These are phyloP conservation scores for Ips typographus DNA, from an alignment of 1,140 invertebrate genomes.

Conservation along the genomic window DNA sequence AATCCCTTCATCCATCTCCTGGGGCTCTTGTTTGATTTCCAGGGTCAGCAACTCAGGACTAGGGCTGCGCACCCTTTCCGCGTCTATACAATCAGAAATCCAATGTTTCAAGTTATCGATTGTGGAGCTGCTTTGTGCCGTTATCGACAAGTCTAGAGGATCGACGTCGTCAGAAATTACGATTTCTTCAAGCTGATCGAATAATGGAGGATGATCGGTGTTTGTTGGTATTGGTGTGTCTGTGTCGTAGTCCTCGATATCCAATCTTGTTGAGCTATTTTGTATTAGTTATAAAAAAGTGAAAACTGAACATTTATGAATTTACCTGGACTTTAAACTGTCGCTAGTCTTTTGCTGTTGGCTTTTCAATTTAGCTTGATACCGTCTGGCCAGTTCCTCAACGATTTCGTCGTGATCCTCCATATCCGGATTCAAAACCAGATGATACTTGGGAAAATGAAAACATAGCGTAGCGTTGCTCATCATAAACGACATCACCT, in stretches of 20 bases:
- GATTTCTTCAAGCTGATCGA: neutral
- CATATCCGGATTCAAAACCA: slow-evolving; percentile 60
- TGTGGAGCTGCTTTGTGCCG: slow-evolving; percentile 10
- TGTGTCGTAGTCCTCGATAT: too few species aligned
- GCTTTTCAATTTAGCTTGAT: slow-evolving; percentile 37
- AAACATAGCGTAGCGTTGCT: slow-evolving; percentile 50
- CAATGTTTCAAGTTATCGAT: slow-evolving; percentile 37
- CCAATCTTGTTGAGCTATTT: too few species aligned
- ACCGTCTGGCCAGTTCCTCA: slow-evolving; percentile 55
- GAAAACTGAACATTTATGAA: too few species aligned
- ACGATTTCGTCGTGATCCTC: slow-evolving; percentile 56
- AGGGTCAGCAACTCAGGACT: slow-evolving; percentile 37
- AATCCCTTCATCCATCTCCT: neutral
- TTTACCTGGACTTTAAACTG: neutral
- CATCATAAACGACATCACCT: slow-evolving; percentile 29
- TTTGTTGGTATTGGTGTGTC: too few species aligned
- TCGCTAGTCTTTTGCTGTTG: neutral
- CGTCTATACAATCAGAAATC: slow-evolving; percentile 36
- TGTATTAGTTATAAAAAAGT: too few species aligned
- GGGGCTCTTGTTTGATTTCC: slow-evolving; percentile 4
- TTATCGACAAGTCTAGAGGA: slow-evolving; percentile 28
- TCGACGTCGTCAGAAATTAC: slow-evolving; percentile 19
- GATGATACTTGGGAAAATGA: slow-evolving; percentile 62
- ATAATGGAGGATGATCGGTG: neutral
- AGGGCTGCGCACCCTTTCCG: slow-evolving; percentile 32